These are phyloP conservation scores for Pogonus chalceus DNA, from an alignment of 1,140 invertebrate genomes.

Conservation along the genomic window DNA sequence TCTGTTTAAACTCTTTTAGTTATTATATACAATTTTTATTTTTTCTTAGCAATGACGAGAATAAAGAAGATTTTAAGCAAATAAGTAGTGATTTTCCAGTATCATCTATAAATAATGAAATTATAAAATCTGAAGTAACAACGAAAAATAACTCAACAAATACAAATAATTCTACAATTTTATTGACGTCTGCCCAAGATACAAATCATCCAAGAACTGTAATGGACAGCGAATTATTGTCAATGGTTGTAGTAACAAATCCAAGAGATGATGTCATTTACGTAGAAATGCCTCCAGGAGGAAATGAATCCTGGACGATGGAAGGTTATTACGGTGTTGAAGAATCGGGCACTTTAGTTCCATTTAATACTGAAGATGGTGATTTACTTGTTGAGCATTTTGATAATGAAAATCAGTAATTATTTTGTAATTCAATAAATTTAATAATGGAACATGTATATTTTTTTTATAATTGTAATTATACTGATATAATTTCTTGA, in stretches of 20 bases:
- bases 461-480: too few relatives aligned
- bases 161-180: constrained; percentile 3
- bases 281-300: constrained; percentile 18
- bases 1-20: too few relatives aligned
- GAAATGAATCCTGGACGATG: constrained; percentile 29
- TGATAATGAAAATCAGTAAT: background rate
- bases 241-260: constrained; percentile 27
- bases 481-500: too few relatives aligned
- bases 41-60: background rate
- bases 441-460: too few relatives aligned
- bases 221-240: constrained; percentile 22
- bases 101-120: too few relatives aligned
- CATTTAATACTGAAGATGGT: constrained; percentile 25
- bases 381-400: background rate
- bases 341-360: constrained; percentile 32
- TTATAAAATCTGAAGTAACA: constrained; percentile 1
- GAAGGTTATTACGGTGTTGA: constrained; percentile 35
- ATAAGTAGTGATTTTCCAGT: background rate
- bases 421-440: background rate
- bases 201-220: background rate
- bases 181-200: constrained; percentile 11
- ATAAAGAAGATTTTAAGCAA: background rate
- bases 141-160: background rate
- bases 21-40: too few relatives aligned
- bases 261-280: constrained; percentile 18